These are phyloP conservation scores for Alaudala cheleensis DNA, from an alignment of 2,113 vertebrate genomes.

Conservation along the genomic window DNA sequence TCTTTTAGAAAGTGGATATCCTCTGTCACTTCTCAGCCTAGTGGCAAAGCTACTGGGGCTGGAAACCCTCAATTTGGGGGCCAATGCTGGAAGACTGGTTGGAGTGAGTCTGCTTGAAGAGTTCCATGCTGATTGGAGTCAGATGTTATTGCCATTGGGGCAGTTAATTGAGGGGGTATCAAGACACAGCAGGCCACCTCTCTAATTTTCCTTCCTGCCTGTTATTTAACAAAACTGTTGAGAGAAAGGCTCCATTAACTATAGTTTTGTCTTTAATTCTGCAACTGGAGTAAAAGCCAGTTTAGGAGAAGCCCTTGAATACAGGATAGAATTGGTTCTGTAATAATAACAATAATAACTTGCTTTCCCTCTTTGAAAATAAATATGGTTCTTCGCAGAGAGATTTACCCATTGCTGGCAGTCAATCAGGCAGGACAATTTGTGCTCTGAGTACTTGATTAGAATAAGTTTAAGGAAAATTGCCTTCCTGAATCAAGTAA, in stretches of 20 bases:
- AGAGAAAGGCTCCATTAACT: background rate
- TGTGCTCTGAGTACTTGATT: slow-evolving; percentile 43
- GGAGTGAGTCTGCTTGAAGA: background rate
- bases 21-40: background rate
- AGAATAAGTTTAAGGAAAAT: slow-evolving; percentile 64
- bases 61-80: background rate
- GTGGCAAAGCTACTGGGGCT: background rate
- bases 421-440: slow-evolving; percentile 42
- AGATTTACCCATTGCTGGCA: background rate
- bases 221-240: background rate
- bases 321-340: background rate
- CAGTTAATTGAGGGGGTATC: background rate
- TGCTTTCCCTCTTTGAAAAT: slow-evolving; percentile 50
- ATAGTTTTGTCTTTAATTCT: slow-evolving; percentile 31
- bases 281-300: background rate
- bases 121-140: background rate
- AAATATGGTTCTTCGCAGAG: slow-evolving; percentile 16
- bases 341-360: slow-evolving; percentile 25
- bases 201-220: background rate
- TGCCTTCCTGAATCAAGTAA: slow-evolving; percentile 58
- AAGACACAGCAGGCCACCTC: background rate
- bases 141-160: background rate
- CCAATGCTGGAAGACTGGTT: background rate
- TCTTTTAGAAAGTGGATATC: background rate
- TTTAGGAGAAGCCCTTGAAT: slow-evolving; percentile 8